phyloP scores from a whole-genome alignment of 2,113 vertebrate species.

The Psilopsiagon aymara region DNA sequence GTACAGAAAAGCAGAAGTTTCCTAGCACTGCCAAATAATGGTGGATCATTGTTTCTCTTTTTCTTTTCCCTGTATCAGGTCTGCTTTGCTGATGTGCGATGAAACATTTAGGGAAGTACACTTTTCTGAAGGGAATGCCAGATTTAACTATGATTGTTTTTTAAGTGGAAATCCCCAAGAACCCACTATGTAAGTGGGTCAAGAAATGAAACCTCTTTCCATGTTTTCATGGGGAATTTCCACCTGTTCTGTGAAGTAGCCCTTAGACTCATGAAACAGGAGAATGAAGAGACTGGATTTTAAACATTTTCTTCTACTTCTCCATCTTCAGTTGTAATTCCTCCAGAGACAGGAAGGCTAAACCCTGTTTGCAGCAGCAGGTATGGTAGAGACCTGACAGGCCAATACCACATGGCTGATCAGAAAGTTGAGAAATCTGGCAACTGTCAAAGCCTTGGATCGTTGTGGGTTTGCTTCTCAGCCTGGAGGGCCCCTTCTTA shows the following conservation, averaged over 20 bases:
- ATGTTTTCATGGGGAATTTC: background rate
- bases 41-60: background rate
- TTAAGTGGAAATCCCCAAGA: background rate
- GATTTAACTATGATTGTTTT: background rate
- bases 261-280: background rate
- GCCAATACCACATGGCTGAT: background rate
- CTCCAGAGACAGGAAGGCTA: background rate
- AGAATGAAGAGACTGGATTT: background rate
- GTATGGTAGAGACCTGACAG: background rate
- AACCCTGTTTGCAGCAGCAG: background rate
- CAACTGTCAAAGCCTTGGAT: background rate
- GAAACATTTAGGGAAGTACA: constrained; percentile 10
- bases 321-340: background rate
- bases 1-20: background rate
- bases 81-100: background rate
- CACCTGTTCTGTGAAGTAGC: background rate
- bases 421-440: background rate
- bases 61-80: background rate
- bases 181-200: background rate
- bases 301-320: background rate
- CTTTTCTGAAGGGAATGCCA: background rate
- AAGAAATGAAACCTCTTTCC: background rate
- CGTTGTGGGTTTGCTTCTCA: background rate
- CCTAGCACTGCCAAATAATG: background rate
- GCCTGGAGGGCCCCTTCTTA: background rate